Percentiles rank a stretch among this genome's conserved stretches.
These are phyloP conservation scores for Rhogogaster chlorosoma DNA, from an alignment of 2,888 invertebrate species.

Conservation along the genomic window DNA sequence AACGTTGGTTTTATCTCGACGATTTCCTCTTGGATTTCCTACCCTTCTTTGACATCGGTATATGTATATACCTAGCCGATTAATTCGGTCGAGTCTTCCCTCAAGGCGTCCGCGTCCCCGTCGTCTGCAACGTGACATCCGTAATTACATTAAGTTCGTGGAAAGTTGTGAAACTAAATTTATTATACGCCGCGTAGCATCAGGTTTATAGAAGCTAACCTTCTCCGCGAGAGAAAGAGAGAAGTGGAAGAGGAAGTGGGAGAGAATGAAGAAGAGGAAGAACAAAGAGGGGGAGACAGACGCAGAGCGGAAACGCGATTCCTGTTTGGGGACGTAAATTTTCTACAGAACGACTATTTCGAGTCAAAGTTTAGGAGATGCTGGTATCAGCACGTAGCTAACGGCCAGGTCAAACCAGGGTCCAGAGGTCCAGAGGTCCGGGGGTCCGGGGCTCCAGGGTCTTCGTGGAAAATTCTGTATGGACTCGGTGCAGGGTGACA, in stretches of 20 bases:
- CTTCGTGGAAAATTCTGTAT: neutral
- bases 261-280: neutral
- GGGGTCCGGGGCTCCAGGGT: neutral
- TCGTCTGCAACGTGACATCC: conserved; percentile 5
- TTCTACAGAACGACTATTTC: neutral
- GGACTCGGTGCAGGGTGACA: conserved; percentile 25
- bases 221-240: neutral
- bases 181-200: conserved; percentile 19
- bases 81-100: neutral
- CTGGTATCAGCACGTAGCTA: conserved; percentile 16
- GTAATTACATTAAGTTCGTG: conserved; percentile 33
- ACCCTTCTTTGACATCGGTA: neutral
- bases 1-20: neutral
- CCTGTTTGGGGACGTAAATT: neutral
- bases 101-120: neutral
- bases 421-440: neutral
- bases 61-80: neutral
- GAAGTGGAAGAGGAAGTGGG: neutral
- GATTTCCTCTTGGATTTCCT: neutral
- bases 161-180: conserved; percentile 15
- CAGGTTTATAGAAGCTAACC: conserved; percentile 7
- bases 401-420: conserved; percentile 8
- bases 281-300: neutral
- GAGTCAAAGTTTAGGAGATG: conserved; percentile 18
- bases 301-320: neutral